Evolutionary conservation across 2,888 invertebrate species (phyloP).

Genomic region (Tetragnatha montana): DNA sequence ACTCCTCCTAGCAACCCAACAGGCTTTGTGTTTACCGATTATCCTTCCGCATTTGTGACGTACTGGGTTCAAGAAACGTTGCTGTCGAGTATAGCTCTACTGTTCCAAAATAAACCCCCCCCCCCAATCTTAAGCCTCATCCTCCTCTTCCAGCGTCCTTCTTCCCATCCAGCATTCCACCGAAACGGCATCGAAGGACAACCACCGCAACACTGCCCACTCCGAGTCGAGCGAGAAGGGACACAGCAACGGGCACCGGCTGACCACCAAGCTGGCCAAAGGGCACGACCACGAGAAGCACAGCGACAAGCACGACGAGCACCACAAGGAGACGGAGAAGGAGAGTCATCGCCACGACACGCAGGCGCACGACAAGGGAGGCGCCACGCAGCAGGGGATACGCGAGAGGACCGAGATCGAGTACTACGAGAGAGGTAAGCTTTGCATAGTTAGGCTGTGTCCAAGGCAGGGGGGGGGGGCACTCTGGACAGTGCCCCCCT

Average conservation of each 20-base stretch:
- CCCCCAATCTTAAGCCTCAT: background rate
- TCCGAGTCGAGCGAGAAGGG: slow-evolving; percentile 48
- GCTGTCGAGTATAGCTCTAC: background rate
- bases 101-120: too few relatives aligned
- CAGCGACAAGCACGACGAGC: slow-evolving; percentile 57
- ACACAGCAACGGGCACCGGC: slow-evolving; percentile 38
- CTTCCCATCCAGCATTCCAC: slow-evolving; percentile 35
- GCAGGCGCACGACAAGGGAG: slow-evolving; percentile 70
- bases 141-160: slow-evolving; percentile 33
- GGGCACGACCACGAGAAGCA: slow-evolving; percentile 62
- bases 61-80: too few relatives aligned
- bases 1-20: too few relatives aligned
- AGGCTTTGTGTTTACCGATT: too few relatives aligned
- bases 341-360: slow-evolving; percentile 62
- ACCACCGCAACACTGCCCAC: slow-evolving; percentile 59
- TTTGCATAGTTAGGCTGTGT: too few relatives aligned
- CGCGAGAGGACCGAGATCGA: slow-evolving; percentile 72
- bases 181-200: slow-evolving; percentile 25
- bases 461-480: too few relatives aligned
- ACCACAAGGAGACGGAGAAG: slow-evolving; percentile 61
- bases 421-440: slow-evolving; percentile 72
- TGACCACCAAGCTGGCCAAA: slow-evolving; percentile 33
- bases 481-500: too few relatives aligned
- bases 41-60: background rate
- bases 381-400: slow-evolving; percentile 70